phyloP scores from a whole-genome alignment of 1,140 invertebrate genomes.

The Macrobrachium nipponense region DNA sequence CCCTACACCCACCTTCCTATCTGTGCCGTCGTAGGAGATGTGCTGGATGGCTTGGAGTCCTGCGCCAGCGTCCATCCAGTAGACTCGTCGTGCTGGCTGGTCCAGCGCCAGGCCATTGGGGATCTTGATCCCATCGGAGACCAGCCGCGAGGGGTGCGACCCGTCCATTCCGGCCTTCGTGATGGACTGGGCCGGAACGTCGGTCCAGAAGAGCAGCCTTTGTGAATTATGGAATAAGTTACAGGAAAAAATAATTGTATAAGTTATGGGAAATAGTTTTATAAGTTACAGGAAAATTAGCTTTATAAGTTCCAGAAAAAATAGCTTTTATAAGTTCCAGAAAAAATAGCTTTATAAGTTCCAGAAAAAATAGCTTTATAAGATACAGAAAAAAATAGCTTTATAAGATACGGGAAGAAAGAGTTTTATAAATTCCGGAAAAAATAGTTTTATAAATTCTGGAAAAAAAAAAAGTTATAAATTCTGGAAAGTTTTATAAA shows the following conservation, averaged over 20 bases:
- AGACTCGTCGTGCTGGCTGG: conserved; percentile 73
- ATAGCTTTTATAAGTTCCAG: background rate
- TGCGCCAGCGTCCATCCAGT: conserved; percentile 76
- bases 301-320: too few species aligned
- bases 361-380: too few species aligned
- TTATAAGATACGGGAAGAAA: background rate
- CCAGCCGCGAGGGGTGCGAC: conserved; percentile 67
- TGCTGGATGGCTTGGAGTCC: conserved; percentile 80
- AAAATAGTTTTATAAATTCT: background rate
- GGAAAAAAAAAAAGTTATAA: background rate
- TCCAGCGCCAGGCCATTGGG: conserved; percentile 79
- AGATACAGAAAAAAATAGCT: too few species aligned
- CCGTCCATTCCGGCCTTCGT: conserved; percentile 73
- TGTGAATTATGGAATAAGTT: too few species aligned
- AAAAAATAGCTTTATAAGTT: background rate
- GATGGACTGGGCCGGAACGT: conserved; percentile 65
- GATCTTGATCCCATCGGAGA: conserved; percentile 73
- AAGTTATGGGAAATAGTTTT: background rate
- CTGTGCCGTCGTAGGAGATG: conserved; percentile 83
- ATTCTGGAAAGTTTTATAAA: too few species aligned
- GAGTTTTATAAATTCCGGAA: background rate
- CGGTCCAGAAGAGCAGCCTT: conserved; percentile 48
- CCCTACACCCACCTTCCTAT: conserved; percentile 74
- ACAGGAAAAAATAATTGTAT: background rate
- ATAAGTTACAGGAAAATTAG: background rate